Conservation (phyloP, 1,140 invertebrate genomes). For the Temnothorax curvispinosus region DNA sequence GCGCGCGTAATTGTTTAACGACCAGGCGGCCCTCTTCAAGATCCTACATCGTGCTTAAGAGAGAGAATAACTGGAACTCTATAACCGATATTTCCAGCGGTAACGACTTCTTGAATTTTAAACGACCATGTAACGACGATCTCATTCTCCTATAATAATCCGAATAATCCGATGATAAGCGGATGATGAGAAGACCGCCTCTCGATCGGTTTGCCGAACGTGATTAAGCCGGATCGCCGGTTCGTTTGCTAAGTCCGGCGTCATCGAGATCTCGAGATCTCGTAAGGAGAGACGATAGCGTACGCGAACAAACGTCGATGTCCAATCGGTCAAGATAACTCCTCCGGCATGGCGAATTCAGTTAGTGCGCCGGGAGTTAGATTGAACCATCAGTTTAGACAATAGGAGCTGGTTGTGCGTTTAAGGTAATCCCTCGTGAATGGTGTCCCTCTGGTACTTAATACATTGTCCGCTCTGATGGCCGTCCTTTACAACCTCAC, state of each 20-base stretch:
- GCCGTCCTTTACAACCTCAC: conserved; percentile 82
- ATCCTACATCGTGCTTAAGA: neutral
- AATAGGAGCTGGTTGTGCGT: conserved; percentile 79
- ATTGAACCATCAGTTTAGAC: conserved; percentile 80
- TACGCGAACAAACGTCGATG: conserved; percentile 31
- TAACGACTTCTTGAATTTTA: conserved; percentile 17
- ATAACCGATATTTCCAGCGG: conserved; percentile 15
- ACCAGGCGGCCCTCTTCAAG: conserved; percentile 49
- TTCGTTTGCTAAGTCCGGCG: conserved; percentile 8
- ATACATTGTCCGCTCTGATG: conserved; percentile 82
- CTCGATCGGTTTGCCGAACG: conserved; percentile 20
- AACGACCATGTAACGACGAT: neutral
- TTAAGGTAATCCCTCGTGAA: conserved; percentile 83
- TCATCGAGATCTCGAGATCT: conserved; percentile 34
- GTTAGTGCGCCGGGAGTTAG: conserved; percentile 72
- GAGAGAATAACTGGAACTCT: neutral
- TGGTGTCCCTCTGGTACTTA: conserved; percentile 83
- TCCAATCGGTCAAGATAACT: conserved; percentile 78
- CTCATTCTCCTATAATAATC: conserved; percentile 1
- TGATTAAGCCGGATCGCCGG: conserved; percentile 21
- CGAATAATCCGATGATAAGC: conserved; percentile 3
- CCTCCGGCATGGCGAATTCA: conserved; percentile 70
- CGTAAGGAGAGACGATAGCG: conserved; percentile 40
- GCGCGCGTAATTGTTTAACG: conserved; percentile 79
- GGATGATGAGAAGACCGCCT: neutral